phyloP scores from a whole-genome alignment of 2,888 invertebrate genomes.

The Mechanitis messenoides region DNA sequence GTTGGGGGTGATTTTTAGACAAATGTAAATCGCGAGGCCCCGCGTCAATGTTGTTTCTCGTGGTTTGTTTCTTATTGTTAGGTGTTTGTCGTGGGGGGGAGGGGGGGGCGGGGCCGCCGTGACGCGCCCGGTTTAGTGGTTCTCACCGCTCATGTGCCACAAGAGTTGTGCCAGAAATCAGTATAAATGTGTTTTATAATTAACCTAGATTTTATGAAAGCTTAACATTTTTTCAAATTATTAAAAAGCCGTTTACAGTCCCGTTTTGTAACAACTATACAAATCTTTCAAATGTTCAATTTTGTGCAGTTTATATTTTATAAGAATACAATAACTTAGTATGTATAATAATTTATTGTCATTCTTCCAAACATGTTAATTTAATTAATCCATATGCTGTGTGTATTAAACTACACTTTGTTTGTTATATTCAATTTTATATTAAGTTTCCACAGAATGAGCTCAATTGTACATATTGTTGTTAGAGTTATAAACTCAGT shows the following conservation, averaged over 20 bases:
- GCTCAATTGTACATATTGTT: slow-evolving; percentile 15
- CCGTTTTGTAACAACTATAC: slow-evolving; percentile 5
- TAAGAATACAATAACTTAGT: slow-evolving; percentile 13
- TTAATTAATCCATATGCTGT: neutral
- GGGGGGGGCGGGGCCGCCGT: slow-evolving; percentile 19
- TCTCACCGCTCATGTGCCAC: slow-evolving; percentile 28
- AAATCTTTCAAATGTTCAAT: slow-evolving; percentile 14
- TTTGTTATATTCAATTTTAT: slow-evolving; percentile 6
- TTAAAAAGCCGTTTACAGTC: slow-evolving; percentile 3
- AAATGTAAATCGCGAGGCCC: slow-evolving; percentile 15
- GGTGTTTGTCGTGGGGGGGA: slow-evolving; percentile 11
- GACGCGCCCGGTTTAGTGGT: slow-evolving; percentile 29
- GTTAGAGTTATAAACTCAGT: slow-evolving; percentile 18
- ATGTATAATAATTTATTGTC: slow-evolving; percentile 25
- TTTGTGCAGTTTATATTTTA: slow-evolving; percentile 18
- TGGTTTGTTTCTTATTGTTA: slow-evolving; percentile 18
- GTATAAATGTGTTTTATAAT: slow-evolving; percentile 11
- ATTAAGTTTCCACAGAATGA: slow-evolving; percentile 13
- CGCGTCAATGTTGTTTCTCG: slow-evolving; percentile 19
- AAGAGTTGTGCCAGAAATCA: slow-evolving; percentile 25
- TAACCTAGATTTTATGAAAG: slow-evolving; percentile 19
- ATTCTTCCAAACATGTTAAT: slow-evolving; percentile 6
- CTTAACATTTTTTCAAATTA: slow-evolving; percentile 9
- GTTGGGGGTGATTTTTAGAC: slow-evolving; percentile 27
- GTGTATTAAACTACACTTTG: neutral